Base-by-base conservation (phyloP, 2,888 invertebrate genomes). In the Lysandra bellargus region DNA sequence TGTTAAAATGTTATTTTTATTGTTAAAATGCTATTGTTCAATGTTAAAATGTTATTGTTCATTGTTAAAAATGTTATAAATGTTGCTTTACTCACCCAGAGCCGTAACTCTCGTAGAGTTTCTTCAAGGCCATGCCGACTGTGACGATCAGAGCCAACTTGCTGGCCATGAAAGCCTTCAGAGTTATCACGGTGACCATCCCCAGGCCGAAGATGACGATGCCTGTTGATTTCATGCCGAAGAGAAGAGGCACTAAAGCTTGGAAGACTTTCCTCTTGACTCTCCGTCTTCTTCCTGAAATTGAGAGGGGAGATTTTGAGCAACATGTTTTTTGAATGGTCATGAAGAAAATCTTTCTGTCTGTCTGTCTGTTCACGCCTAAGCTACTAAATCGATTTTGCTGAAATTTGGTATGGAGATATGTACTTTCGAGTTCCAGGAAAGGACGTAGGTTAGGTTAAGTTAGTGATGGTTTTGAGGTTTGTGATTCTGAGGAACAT, bases 91-190 rank as follows among this genome's bases (percentile, higher is more conserved):
- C 93, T 92, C 79, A 94, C 94, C 94, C 93, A 86, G 85, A 88
- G 84, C 91, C 89, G 83, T 94, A 96, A 78, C 95, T 95, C 81
- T 96, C 96, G 87, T 96, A 95, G 14, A 96, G 86, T 85, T 95
- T 96, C 88, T 96, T 96, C 81, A 95, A 86, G 4, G 96, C 94
- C 87, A 97, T 94, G 82, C 95, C 93, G 0, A 94, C 91, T 0
- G 97, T 96, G 14, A 96, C 95, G n/a, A 96, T 83, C 14, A 97
- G 89, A 0, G 97, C 97, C 81, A 96, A 85, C 85, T 97, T 97
- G 78, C 97, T 96, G 75, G 97, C 95, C n/a, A 96, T 88, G 82
- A 97, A 92, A 0, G 97, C 96, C 87, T 97, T 97, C 9, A 97
- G 84, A 0, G 96, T 96, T 3, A 97, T 89, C 9, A 95, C 87